Percentiles rank a stretch among this genome's conserved stretches.
Evolutionary conservation across 2,113 vertebrate species (phyloP).

Genomic region (Melanostigma gelatinosum): DNA sequence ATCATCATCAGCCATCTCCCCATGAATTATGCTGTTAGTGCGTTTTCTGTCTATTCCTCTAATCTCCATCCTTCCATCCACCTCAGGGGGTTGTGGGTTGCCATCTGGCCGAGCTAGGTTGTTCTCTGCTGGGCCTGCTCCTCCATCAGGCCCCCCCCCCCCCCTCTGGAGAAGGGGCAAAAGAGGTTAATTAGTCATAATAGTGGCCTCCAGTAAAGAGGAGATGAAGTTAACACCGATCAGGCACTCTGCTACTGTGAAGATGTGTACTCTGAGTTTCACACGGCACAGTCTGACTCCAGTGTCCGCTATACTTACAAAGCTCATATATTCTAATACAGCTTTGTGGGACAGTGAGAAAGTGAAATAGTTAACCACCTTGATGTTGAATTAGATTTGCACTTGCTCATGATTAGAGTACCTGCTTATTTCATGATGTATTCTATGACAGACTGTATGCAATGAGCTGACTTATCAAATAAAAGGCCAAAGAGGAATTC

Average conservation of each 20-base stretch:
- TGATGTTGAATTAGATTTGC: conserved; percentile 4
- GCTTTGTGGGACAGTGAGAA: not conserved
- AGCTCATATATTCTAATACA: not conserved
- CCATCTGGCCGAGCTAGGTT: conserved; percentile 62
- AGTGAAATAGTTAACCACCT: not conserved
- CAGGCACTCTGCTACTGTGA: not conserved
- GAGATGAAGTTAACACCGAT: conserved; percentile 1
- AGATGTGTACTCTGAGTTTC: not conserved
- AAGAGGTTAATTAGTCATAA: conserved; percentile 69
- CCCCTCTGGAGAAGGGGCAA: conserved; percentile 43
- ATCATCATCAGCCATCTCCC: not conserved
- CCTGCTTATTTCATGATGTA: not conserved
- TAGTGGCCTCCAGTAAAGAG: conserved; percentile 40
- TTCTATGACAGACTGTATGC: not conserved
- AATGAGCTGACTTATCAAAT: conserved; percentile 18
- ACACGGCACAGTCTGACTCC: not conserved
- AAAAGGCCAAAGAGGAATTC: conserved; percentile 14
- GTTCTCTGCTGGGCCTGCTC: conserved; percentile 41
- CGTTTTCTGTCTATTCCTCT: not conserved
- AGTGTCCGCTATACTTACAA: not conserved
- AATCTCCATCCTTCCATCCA: not conserved
- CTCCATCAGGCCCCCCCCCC: not conserved
- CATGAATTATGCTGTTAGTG: not conserved
- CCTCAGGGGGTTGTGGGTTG: conserved; percentile 28
- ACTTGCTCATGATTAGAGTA: not conserved